These are phyloP conservation scores for Polypedilum pembai DNA, from an alignment of 1,140 invertebrate genomes.

Conservation along the genomic window DNA sequence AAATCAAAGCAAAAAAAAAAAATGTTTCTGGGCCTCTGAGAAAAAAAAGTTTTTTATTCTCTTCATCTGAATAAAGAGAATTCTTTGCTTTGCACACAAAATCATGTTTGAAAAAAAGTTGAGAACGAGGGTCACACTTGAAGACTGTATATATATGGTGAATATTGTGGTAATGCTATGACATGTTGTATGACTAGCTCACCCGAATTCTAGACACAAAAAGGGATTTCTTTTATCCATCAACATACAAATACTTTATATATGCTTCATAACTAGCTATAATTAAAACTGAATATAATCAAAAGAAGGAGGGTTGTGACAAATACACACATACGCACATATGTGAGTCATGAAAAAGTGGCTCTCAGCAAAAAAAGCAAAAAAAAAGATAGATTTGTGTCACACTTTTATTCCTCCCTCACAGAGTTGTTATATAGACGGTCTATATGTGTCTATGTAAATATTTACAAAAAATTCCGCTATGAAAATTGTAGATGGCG, in stretches of 20 bases:
- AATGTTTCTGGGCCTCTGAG: no score
- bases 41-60: not conserved
- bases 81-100: not conserved
- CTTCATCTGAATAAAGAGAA: no score
- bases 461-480: no score
- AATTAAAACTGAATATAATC: not conserved
- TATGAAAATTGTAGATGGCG: no score
- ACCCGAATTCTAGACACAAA: not conserved
- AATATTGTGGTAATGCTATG: not conserved
- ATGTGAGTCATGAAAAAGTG: no score
- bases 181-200: not conserved
- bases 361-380: no score
- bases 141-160: slow-evolving; percentile 9
- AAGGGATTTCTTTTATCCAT: slow-evolving; percentile 18
- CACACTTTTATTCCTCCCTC: not conserved
- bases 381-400: not conserved
- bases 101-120: not conserved
- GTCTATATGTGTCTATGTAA: no score
- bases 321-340: no score
- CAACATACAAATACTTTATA: not conserved
- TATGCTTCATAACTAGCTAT: not conserved
- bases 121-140: not conserved
- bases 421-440: no score
- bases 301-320: not conserved
- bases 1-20: no score